Evolutionary conservation across 1,140 invertebrate genomes (phyloP), one percentile per base, ranked within the genome.

Genomic region (Papilio helenus): DNA sequence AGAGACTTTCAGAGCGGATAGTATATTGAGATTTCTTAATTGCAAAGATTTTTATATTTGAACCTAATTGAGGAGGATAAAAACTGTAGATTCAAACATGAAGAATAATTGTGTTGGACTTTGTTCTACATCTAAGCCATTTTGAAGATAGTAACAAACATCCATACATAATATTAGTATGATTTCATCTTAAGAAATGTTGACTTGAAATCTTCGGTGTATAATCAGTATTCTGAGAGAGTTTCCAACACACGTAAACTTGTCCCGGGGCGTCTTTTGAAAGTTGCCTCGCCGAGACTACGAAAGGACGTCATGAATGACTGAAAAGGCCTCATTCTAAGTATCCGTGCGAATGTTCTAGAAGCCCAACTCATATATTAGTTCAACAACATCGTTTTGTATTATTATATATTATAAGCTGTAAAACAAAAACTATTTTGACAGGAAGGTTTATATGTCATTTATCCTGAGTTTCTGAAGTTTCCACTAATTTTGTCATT

Each of bases 251-350:
- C 23, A 65, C 10, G 61, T 65, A 65, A 65, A 65, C 61, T 65
- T 65, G 61, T 61, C 23, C 58, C 23, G 58, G 26, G 23, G 58
- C 58, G 58, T 65, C 61, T 65, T 65, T 65, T 65, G 23, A 65
- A 65, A 65, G 10, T 65, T 16, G 26, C 58, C 58, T 65, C 2
- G 26, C 23, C 1, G 61, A 14, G 61, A 65, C 61, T 65, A 65
- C 23, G 29, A 5, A 16, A 29, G 61, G 61, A 16, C 23, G 61
- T 65, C 61, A 65, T 65, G 23, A 65, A 65, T 65, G 61, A 65
- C 61, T 65, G 61, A 65, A 29, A 65, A 65, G 61, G 26, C 61
- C 23, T 65, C 26, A 65, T 65, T 29, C 20, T 26, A 61, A 61
- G 20, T 61, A 61, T 65, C 23, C 26, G 1, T 65, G 61, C 23